A percentile compares a stretch with the other conserved stretches of the same genome.
Conservation (phyloP, 2,888 invertebrate genomes). For the Tenthredo livida region DNA sequence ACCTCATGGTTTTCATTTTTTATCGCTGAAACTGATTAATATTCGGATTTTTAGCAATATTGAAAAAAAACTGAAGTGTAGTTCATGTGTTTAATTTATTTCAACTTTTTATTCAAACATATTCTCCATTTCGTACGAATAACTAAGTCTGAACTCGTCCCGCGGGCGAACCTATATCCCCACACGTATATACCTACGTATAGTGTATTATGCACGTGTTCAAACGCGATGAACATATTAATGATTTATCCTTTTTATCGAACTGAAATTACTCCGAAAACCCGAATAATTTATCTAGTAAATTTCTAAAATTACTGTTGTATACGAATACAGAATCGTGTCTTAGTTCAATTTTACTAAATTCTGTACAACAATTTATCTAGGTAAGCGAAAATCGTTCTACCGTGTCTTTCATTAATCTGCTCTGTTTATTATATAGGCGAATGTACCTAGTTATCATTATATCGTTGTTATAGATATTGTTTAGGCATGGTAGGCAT, state of each 20-base stretch:
- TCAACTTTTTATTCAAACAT: neutral
- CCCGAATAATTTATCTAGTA: neutral
- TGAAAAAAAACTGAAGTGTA: too few species aligned
- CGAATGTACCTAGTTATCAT: neutral
- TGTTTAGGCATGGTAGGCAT: neutral
- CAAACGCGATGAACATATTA: neutral
- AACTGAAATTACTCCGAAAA: neutral
- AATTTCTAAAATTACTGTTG: neutral
- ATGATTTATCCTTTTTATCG: neutral
- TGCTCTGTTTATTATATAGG: conserved; percentile 14
- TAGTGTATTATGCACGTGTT: neutral
- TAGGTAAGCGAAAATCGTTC: neutral
- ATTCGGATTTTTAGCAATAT: neutral
- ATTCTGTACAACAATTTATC: neutral
- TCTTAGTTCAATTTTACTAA: neutral
- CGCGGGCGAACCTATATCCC: neutral
- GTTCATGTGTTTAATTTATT: neutral
- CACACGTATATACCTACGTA: neutral
- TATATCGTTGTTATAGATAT: neutral
- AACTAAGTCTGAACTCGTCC: neutral
- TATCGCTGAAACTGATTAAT: neutral
- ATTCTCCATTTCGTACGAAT: neutral
- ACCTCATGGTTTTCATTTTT: neutral
- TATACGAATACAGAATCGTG: neutral
- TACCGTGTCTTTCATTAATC: neutral